phyloP scores from a whole-genome alignment of 2,797 vertebrate species.

The Chelon auratus region DNA sequence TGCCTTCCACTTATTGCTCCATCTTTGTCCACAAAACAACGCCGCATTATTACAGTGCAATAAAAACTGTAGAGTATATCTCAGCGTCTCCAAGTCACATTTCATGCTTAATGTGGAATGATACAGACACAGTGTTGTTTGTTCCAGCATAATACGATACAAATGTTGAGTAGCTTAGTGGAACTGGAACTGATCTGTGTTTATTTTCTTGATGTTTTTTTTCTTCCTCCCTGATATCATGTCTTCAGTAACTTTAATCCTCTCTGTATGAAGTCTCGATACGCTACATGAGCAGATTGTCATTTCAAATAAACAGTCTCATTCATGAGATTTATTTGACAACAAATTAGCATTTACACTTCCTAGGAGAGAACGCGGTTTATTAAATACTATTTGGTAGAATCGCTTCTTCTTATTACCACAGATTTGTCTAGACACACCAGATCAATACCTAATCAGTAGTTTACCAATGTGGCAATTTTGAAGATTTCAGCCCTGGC shows the following conservation, averaged over 20 bases:
- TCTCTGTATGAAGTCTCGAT: neutral
- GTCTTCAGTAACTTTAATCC: neutral
- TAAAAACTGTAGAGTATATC: neutral
- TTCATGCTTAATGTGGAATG: neutral
- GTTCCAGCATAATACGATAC: neutral
- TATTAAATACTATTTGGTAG: neutral
- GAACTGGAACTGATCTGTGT: too few relatives aligned
- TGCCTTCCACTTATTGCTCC: neutral
- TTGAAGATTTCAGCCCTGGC: too few relatives aligned
- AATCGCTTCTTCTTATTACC: neutral
- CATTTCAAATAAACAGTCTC: too few relatives aligned
- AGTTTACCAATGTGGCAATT: neutral
- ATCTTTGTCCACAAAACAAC: too few relatives aligned
- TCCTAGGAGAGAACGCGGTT: neutral
- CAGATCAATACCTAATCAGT: constrained; percentile 6
- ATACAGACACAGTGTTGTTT: neutral
- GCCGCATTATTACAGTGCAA: too few relatives aligned
- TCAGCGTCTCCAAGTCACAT: neutral
- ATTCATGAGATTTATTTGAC: neutral
- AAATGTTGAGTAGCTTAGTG: constrained; percentile 1
- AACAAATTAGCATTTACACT: neutral
- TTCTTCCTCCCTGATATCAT: too few relatives aligned
- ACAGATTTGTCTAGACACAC: constrained; percentile 1
- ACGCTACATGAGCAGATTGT: too few relatives aligned
- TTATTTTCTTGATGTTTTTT: too few relatives aligned